A percentile compares a stretch with the other conserved stretches of the same genome.
These are phyloP conservation scores for Metopolophium dirhodum DNA, from an alignment of 1,140 invertebrate species.

Conservation along the genomic window DNA sequence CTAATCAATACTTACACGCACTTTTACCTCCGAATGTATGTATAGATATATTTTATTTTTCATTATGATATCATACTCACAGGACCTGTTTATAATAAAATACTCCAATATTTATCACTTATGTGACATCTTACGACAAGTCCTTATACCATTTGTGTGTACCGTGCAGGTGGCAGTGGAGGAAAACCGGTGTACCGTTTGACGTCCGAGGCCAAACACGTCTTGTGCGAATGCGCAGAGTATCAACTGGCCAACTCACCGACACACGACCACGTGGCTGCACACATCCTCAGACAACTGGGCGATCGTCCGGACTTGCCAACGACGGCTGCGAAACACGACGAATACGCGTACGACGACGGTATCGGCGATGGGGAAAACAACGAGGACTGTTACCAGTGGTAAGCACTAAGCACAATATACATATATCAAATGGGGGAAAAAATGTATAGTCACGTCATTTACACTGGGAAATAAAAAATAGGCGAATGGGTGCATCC, in stretches of 20 bases:
- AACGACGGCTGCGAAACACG: constrained; percentile 61
- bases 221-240: constrained; percentile 62
- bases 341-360: constrained; percentile 64
- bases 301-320: constrained; percentile 41
- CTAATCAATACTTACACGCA: too few species aligned
- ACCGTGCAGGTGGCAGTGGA: background rate
- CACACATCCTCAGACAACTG: constrained; percentile 62
- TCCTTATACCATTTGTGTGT: background rate
- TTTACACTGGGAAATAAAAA: background rate
- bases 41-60: too few species aligned
- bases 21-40: background rate
- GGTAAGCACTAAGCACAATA: background rate
- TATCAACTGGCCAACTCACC: constrained; percentile 62
- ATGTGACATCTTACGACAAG: background rate
- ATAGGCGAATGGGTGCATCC: background rate
- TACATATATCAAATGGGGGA: background rate
- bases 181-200: constrained; percentile 58
- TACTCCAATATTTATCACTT: background rate
- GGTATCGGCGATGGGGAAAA: constrained; percentile 60
- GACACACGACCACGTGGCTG: constrained; percentile 61
- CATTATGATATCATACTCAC: background rate
- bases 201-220: constrained; percentile 59
- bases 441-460: background rate
- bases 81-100: background rate
- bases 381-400: constrained; percentile 44